Evolutionary conservation across 1,140 invertebrate genomes (phyloP), one percentile per base, ranked within the genome.

Genomic region (Tribolium madens): DNA sequence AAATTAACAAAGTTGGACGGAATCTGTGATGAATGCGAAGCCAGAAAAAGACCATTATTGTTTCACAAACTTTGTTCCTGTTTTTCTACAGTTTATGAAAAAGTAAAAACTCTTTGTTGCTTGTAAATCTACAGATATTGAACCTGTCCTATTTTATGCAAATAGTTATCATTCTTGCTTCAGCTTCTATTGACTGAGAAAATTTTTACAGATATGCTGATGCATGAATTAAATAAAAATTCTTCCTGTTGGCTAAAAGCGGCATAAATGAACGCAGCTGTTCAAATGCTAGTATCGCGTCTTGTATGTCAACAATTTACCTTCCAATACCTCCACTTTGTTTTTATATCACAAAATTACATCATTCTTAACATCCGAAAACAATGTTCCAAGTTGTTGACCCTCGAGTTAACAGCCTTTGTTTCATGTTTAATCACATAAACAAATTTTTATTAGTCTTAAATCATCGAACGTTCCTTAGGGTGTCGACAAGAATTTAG

Each of bases 391-490:
- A 57, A 57, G 52, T 57, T 57, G 52, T 57, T 57, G 52, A 57
- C 52, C 52, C n/a, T 18, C 15, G 18, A 57, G 18, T 57, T 57
- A 57, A 57, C 52, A 57, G 52, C 18, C 52, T 57, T 57, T 57
- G 52, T 57, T 57, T 57, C 52, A 57, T 57, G 52, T 57, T 26
- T 18, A 57, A 57, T 57, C 15, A 26, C 52, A 57, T 57, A 57
- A 57, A 57, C 52, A 57, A 57, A 57, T 57, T 57, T 57, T 57
- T 57, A 57, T 57, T 57, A 57, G 15, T 57, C 52, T 26, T 57
- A 57, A 57, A 57, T 57, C 52, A 57, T 57, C 5, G 17, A 21
- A 12, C 52, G 15, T 57, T 57, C 52, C 52, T 21, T 18, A 10
- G 52, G 52, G 52, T 57, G 52, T 57, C 52, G 52, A 57, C 52